Evolutionary conservation across 92 coral and sea anemone species (phyloP).

Genomic region (Parazoanthus swiftii): DNA sequence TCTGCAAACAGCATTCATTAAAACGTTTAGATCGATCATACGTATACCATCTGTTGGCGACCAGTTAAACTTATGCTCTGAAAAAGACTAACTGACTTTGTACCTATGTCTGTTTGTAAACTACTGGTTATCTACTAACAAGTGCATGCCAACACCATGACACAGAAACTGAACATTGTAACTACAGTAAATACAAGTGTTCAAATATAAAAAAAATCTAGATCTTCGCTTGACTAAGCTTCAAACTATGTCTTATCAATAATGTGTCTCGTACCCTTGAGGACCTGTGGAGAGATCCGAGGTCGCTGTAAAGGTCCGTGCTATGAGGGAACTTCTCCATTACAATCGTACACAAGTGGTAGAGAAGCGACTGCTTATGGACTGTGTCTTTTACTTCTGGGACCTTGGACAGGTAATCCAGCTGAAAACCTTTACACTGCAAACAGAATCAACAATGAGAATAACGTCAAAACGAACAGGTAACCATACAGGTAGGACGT

Average conservation of each 20-base stretch:
- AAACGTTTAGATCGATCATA: no score
- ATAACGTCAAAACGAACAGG: background rate
- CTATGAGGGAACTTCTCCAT: conserved; percentile 98
- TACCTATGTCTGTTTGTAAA: background rate
- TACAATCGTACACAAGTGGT: conserved; percentile 95
- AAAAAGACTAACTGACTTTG: background rate
- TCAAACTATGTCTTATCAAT: background rate
- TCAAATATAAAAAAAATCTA: no score
- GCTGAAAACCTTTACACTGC: conserved; percentile 97
- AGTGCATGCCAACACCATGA: background rate
- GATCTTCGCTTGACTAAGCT: background rate
- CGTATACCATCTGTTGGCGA: no score
- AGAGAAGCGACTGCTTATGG: conserved; percentile 92
- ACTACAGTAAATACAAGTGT: background rate
- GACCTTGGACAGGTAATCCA: conserved; percentile 94
- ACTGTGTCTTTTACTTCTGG: conserved; percentile 99
- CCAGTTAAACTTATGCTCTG: no score
- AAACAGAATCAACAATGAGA: conserved; percentile 2
- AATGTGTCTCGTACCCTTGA: conserved; percentile 71
- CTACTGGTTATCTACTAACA: background rate
- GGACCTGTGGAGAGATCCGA: conserved; percentile 91
- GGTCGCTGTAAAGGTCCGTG: conserved; percentile 93
- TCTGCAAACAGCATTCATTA: no score
- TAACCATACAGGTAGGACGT: background rate
- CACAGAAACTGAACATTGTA: background rate